Base-by-base conservation (phyloP, 2,113 vertebrate species). In the Oreochromis niloticus region DNA sequence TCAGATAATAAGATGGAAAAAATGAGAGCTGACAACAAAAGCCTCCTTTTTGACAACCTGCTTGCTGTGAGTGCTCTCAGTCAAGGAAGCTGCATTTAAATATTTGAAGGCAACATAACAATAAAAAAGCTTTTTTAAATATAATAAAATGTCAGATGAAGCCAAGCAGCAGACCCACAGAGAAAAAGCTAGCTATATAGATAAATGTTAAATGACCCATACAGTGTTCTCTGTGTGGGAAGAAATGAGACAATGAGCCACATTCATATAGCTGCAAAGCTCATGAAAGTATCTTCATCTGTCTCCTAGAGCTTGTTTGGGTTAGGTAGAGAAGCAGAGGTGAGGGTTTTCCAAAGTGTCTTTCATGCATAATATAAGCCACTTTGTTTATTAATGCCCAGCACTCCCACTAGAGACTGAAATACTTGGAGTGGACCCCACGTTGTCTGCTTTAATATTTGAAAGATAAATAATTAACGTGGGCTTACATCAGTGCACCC, bases 361-460 rank as follows among this genome's bases (percentile, higher is more conserved):
- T 90, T 81, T 85, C 91, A 93, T 95, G 91, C 92, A 94, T 94
- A 92, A 94, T 93, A 92, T 85, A 95, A 89, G 81, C 84, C 91
- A 82, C 93, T 93, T 95, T 95, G 93, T 94, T 95, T 94, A 95
- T 95, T 94, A 94, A 94, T 94, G 92, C 39, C 13, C 59, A 86
- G 88, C 87, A 82, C 92, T 94, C 90, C 87, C 91, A 80, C 66
- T 59, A 84, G 87, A 89, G 86, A 80, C 54, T 86, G 55, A 16
- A 90, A 93, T 92, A 87, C 86, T 87, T 83, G 80, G 82, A 41
- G 39, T 34, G 3, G 84, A 82, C 84, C 92, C 52, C 80, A 54
- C 85, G 87, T 92, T 14, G 80, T 36, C 57, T 30, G 82, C 91
- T 95, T 95, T 96, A 96, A 96, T 96, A 96, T 95, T 88, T 92